phyloP scores from a whole-genome alignment of 1,140 invertebrate species.

The Homalodisca vitripennis region DNA sequence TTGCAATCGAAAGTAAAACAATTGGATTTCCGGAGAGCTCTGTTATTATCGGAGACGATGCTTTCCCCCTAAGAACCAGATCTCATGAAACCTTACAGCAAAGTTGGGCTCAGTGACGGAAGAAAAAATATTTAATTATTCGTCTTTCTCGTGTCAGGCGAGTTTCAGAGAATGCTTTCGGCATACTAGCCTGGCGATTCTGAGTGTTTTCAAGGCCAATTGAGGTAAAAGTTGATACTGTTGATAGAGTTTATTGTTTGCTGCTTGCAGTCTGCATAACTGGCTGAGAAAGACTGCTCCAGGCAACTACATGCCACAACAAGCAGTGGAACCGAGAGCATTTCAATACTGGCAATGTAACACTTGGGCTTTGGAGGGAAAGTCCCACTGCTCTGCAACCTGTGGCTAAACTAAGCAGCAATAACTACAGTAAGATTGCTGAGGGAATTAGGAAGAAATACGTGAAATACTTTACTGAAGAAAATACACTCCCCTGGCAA shows the following conservation, averaged over 20 bases:
- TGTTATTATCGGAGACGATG: constrained; percentile 35
- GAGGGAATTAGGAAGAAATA: constrained; percentile 1
- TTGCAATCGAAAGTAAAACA: constrained; percentile 30
- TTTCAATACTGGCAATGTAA: neutral
- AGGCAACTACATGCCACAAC: too few relatives aligned
- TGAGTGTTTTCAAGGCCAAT: constrained; percentile 21
- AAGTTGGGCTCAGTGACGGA: constrained; percentile 19
- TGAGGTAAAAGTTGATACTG: neutral
- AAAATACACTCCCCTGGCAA: neutral
- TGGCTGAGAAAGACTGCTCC: constrained; percentile 26
- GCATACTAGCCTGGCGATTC: constrained; percentile 49
- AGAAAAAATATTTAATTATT: constrained; percentile 3
- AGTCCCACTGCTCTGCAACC: neutral
- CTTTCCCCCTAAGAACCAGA: constrained; percentile 29
- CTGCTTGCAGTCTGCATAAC: constrained; percentile 25
- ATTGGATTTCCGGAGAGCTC: constrained; percentile 25
- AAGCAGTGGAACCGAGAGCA: neutral
- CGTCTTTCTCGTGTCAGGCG: constrained; percentile 36
- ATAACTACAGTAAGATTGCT: neutral
- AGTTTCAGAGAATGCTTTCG: constrained; percentile 50
- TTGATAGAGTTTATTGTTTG: too few relatives aligned
- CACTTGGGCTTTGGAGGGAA: neutral
- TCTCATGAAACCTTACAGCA: constrained; percentile 34
- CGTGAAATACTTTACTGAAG: neutral
- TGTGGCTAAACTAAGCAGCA: neutral